Base-by-base conservation (phyloP, 2,113 vertebrate genomes). In the Chaetorhynchus papuensis region DNA sequence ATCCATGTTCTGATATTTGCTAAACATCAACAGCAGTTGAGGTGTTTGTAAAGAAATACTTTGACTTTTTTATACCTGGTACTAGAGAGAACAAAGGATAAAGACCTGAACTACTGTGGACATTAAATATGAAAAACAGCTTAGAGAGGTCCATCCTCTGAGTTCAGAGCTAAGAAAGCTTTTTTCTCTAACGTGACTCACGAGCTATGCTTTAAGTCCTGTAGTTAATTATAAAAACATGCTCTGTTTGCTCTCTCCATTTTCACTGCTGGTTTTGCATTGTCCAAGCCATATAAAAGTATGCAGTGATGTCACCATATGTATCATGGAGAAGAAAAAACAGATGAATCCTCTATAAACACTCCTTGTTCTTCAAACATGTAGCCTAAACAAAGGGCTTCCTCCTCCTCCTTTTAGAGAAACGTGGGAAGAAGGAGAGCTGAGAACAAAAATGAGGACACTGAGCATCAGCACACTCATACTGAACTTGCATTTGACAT, bases 341-440 rank as follows among this genome's bases (percentile, higher is more conserved):
- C 97, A 98, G 96, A 98, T 94, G 95, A 98, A 83, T 69, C 81
- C 72, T 97, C 83, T 95, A 86, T 98, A 98, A 98, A 98, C 97
- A 98, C 70, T 93, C 96, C 96, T 97, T 17, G 3, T 82, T 94
- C 80, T 94, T 96, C 83, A 94, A 97, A 96, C 86, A 79, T 26
- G 39, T 93, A 98, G 97, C 96, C 98, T 98, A 98, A 98, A 98
- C 98, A 98, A 97, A 97, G 66, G 47, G 93, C 87, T 98, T 98
- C 97, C 97, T 97, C 70, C 87, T 81, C 69, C 78, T 94, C 57
- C 69, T 89, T 71, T 90, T 45, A 94, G 86, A 93, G 93, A 86
- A 96, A 96, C 94, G 96, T 42, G 87, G 93, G 77, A 96, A 97
- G 83, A 96, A 96, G 52, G 54, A 97, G 87, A 97, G 93, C 80